phyloP scores from a whole-genome alignment of 2,113 vertebrate genomes.

The Alligator mississippiensis region DNA sequence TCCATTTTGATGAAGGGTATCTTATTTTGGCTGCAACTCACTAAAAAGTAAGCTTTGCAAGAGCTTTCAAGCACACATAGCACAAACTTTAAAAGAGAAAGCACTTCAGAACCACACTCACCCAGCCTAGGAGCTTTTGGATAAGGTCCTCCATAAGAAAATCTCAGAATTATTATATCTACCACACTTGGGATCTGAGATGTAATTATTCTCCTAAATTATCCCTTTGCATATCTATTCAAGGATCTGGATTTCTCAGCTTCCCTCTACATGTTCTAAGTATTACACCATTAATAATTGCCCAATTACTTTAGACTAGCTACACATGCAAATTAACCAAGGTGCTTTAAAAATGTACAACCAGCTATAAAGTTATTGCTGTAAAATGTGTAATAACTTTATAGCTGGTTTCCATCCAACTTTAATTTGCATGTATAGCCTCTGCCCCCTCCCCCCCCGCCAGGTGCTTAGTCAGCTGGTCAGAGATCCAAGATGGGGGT shows the following conservation, averaged over 20 bases:
- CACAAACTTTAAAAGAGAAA: background rate
- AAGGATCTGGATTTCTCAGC: background rate
- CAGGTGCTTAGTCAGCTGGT: too few species aligned
- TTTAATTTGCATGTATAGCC: too few species aligned
- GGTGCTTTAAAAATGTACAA: too few species aligned
- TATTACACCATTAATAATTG: too few species aligned
- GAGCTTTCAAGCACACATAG: background rate
- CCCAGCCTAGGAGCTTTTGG: background rate
- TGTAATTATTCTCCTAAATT: fast-evolving
- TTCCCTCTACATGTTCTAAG: background rate
- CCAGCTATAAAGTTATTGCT: too few species aligned
- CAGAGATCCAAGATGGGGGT: too few species aligned
- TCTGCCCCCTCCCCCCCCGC: too few species aligned
- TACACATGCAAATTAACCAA: too few species aligned
- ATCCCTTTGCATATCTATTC: background rate
- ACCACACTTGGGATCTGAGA: fast-evolving
- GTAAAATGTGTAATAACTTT: too few species aligned
- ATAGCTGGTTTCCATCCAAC: too few species aligned
- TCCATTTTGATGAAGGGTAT: background rate
- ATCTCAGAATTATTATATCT: background rate
- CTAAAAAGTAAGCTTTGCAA: background rate
- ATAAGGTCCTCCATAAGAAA: background rate
- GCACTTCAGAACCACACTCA: background rate
- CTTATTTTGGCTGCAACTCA: background rate
- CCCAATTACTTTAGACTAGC: too few species aligned